Conservation (phyloP, 2,797 vertebrate species). For the Hippocampus kuda region DNA sequence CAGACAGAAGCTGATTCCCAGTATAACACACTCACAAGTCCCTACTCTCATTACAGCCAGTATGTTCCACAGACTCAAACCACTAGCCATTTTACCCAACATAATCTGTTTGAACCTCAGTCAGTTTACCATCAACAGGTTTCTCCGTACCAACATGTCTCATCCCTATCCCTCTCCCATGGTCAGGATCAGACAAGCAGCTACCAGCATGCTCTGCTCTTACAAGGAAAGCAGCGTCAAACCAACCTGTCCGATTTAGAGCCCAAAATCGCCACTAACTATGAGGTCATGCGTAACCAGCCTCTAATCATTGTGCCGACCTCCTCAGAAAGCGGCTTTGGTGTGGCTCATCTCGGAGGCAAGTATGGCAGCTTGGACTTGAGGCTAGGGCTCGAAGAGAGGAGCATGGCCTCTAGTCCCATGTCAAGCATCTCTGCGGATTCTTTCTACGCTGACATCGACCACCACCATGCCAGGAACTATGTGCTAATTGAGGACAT, state of each 20-base stretch:
- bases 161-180: slow-evolving; percentile 78
- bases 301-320: slow-evolving; percentile 91
- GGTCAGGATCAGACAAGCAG: slow-evolving; percentile 75
- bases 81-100: slow-evolving; percentile 84
- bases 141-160: slow-evolving; percentile 84
- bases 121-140: slow-evolving; percentile 89
- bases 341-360: slow-evolving; percentile 80
- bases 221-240: slow-evolving; percentile 86
- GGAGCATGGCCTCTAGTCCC: slow-evolving; percentile 92
- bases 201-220: slow-evolving; percentile 83
- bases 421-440: slow-evolving; percentile 98
- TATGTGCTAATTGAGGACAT: slow-evolving; percentile 97
- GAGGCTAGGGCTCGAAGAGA: slow-evolving; percentile 87
- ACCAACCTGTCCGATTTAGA: slow-evolving; percentile 81
- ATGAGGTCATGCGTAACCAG: slow-evolving; percentile 92
- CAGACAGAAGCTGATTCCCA: slow-evolving; percentile 91
- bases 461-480: slow-evolving; percentile 85
- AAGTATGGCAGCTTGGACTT: slow-evolving; percentile 91
- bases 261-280: slow-evolving; percentile 89
- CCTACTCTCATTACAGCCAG: slow-evolving; percentile 85
- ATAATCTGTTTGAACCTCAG: slow-evolving; percentile 84
- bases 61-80: slow-evolving; percentile 89
- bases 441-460: slow-evolving; percentile 96
- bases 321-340: slow-evolving; percentile 82
- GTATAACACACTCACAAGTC: slow-evolving; percentile 84